Conservation (phyloP, 2,113 vertebrate species). For the Xerus inauris region DNA sequence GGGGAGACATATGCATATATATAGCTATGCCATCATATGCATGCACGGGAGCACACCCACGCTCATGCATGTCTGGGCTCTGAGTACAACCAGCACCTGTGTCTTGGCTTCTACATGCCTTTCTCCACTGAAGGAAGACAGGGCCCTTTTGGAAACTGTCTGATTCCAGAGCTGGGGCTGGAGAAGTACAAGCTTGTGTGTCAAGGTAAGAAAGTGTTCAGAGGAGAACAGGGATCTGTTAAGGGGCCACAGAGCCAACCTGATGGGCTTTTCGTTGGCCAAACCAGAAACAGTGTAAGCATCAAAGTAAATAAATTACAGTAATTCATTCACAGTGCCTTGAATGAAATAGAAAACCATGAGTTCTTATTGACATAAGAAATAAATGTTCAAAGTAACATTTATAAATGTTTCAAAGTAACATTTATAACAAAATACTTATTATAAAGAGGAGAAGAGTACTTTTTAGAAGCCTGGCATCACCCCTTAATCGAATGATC, state of each 20-base stretch:
- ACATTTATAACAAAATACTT: background rate
- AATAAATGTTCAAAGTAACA: background rate
- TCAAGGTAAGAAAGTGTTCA: background rate
- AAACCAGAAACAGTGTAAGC: background rate
- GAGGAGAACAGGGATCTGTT: background rate
- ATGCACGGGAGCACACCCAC: too few species aligned
- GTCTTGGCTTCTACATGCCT: background rate
- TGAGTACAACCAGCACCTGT: background rate
- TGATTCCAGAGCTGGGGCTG: background rate
- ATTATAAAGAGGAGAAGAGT: slow-evolving; percentile 1
- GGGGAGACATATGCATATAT: background rate
- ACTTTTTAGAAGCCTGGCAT: background rate
- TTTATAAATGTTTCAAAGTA: background rate
- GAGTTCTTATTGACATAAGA: background rate
- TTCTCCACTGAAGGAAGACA: background rate
- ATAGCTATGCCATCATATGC: background rate
- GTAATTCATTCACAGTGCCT: background rate
- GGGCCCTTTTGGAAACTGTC: background rate
- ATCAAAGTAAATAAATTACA: background rate
- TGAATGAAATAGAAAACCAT: background rate
- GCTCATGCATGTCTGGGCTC: background rate
- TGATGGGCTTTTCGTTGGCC: background rate
- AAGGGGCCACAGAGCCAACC: background rate
- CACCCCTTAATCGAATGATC: background rate
- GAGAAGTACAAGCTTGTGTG: background rate